Evolutionary conservation across 2,888 invertebrate genomes (phyloP).

Genomic region (Dichetophora obliterata): DNA sequence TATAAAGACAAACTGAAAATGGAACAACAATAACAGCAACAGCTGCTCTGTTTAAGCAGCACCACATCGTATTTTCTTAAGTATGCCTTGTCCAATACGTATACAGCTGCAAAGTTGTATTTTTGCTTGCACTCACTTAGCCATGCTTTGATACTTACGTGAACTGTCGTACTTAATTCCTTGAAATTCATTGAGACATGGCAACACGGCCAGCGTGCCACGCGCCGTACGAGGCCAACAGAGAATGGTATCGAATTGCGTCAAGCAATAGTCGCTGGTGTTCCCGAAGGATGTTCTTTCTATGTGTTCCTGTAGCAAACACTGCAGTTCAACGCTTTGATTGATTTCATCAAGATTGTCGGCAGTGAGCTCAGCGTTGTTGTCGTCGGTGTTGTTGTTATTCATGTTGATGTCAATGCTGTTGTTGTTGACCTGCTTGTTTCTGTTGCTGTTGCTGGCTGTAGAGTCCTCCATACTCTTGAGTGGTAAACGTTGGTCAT

Average conservation of each 20-base stretch:
- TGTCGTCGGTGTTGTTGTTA: conserved; percentile 43
- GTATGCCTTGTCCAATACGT: no score
- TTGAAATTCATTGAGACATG: conserved; percentile 84
- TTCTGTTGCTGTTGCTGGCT: conserved; percentile 22
- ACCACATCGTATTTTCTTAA: no score
- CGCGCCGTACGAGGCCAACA: conserved; percentile 88
- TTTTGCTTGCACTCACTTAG: no score
- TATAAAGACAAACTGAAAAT: no score
- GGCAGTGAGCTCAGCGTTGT: conserved; percentile 39
- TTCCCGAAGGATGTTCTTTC: conserved; percentile 63
- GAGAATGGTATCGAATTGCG: conserved; percentile 81
- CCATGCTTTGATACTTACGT: conserved; percentile 75
- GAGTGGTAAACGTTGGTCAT: neutral
- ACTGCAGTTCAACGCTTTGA: conserved; percentile 65
- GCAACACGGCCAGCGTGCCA: conserved; percentile 78
- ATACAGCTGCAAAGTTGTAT: no score
- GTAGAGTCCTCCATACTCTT: neutral
- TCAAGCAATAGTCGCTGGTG: conserved; percentile 73
- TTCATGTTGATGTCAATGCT: conserved; percentile 28
- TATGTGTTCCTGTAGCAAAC: conserved; percentile 63
- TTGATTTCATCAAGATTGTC: conserved; percentile 62
- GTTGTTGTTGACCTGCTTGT: conserved; percentile 4
- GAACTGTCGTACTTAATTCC: conserved; percentile 85
- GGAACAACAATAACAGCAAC: no score
- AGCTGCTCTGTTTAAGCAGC: no score